Conservation (phyloP, 2,113 vertebrate genomes). For the Thymallus thymallus region DNA sequence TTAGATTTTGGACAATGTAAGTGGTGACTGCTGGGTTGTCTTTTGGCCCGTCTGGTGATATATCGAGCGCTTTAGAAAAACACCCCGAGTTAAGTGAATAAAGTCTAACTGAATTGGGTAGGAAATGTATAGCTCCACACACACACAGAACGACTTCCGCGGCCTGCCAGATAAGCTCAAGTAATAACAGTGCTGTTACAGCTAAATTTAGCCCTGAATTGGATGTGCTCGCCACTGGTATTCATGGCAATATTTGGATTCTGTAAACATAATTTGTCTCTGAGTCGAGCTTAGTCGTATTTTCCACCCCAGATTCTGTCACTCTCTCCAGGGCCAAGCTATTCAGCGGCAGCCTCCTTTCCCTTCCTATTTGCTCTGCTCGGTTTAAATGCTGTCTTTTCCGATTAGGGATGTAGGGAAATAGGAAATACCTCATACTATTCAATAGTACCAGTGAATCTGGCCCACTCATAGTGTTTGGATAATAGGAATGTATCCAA, state of each 20-base stretch:
- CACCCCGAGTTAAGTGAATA: not conserved
- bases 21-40: not conserved
- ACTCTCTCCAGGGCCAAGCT: not conserved
- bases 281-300: constrained; percentile 53
- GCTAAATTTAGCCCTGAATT: constrained; percentile 74
- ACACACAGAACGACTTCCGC: constrained; percentile 33
- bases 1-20: not conserved
- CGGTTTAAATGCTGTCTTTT: constrained; percentile 30
- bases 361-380: not conserved
- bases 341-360: not conserved
- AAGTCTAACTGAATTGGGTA: not conserved
- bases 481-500: too few species aligned
- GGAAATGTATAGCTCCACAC: constrained; percentile 28
- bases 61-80: not conserved
- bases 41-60: not conserved
- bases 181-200: constrained; percentile 70
- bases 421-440: constrained; percentile 15
- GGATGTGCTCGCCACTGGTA: constrained; percentile 63
- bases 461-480: too few species aligned
- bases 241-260: constrained; percentile 63
- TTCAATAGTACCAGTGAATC: constrained; percentile 14
- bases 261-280: constrained; percentile 33
- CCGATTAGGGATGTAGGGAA: constrained; percentile 23
- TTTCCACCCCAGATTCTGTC: constrained; percentile 13
- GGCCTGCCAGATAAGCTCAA: constrained; percentile 68